Conservation (phyloP, 2,113 vertebrate species). For the Crotalus viridis region DNA sequence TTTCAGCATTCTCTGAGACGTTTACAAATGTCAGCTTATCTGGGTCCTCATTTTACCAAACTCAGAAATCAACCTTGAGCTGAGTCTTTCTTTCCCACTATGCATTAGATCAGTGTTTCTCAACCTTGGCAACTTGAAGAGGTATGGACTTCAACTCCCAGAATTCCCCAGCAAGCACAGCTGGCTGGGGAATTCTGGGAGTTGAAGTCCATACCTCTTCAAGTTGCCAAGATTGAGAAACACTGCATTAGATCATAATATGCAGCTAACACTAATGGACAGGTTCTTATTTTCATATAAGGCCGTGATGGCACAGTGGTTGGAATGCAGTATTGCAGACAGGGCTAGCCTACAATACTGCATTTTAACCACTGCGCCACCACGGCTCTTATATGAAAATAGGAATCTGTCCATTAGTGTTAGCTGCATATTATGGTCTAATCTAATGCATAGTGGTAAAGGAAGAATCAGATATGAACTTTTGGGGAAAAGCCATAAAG, state of each 20-base stretch:
- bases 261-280: too few relatives aligned
- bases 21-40: neutral
- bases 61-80: neutral
- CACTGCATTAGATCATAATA: too few relatives aligned
- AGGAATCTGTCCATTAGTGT: neutral
- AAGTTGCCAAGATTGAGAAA: too few relatives aligned
- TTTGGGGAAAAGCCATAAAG: neutral
- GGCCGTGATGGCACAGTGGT: too few relatives aligned
- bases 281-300: too few relatives aligned
- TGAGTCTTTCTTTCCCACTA: neutral
- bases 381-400: neutral
- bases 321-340: neutral
- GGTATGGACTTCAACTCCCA: too few relatives aligned
- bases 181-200: too few relatives aligned
- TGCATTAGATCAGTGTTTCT: too few relatives aligned
- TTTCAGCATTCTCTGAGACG: neutral
- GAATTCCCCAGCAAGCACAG: too few relatives aligned
- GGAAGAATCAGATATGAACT: neutral
- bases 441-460: neutral
- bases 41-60: neutral
- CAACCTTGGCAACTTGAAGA: too few relatives aligned
- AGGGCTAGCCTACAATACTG: neutral
- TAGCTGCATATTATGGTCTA: neutral
- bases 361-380: neutral
- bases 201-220: too few relatives aligned